Evolutionary conservation across 1,140 invertebrate species (phyloP).

Genomic region (Drosophila insularis): DNA sequence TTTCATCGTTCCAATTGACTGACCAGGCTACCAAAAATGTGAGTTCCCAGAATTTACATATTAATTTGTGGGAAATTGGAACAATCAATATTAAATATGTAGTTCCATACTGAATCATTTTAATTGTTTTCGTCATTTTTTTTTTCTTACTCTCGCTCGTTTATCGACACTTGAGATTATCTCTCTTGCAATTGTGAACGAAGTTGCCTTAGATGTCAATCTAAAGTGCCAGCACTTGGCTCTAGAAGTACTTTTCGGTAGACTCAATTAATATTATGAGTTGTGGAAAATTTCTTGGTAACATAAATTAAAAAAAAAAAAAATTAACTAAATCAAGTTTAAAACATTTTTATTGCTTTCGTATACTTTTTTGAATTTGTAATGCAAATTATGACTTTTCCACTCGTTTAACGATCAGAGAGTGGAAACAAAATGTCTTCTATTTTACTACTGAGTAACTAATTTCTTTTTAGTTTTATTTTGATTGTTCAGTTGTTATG

Average conservation of each 20-base stretch:
- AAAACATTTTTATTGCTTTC: neutral
- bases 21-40: neutral
- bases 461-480: conserved; percentile 31
- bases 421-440: neutral
- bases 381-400: conserved; percentile 6
- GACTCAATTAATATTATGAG: neutral
- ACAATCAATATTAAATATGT: conserved; percentile 10
- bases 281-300: neutral
- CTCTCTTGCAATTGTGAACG: neutral
- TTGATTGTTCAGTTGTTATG: conserved; percentile 33
- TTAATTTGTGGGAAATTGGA: conserved; percentile 32
- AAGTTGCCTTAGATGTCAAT: neutral
- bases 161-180: conserved; percentile 3
- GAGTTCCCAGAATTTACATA: conserved; percentile 28
- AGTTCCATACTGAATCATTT: neutral
- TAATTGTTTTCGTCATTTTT: neutral
- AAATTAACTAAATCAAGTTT: neutral
- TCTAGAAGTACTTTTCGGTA: neutral
- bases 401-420: neutral
- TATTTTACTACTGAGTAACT: conserved; percentile 5
- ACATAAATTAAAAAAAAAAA: neutral
- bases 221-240: neutral
- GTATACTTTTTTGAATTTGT: neutral
- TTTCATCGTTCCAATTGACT: conserved; percentile 34
- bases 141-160: neutral